A percentile compares a stretch with the other conserved stretches of the same genome.
Conservation (phyloP, 2,113 vertebrate genomes). For the Clarias macrocephalus region DNA sequence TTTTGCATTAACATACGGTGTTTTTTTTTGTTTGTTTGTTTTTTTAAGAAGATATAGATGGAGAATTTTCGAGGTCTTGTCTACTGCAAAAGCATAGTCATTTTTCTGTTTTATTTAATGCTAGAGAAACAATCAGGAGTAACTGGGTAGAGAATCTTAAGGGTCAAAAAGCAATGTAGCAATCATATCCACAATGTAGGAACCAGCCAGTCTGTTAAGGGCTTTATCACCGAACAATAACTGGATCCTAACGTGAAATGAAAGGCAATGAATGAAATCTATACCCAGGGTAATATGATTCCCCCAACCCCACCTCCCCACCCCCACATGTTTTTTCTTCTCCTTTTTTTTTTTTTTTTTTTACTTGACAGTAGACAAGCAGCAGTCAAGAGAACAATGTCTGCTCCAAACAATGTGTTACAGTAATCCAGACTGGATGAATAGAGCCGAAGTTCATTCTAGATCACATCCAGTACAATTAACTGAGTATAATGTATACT, state of each 20-base stretch:
- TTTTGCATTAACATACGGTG: background rate
- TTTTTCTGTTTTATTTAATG: background rate
- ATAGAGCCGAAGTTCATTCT: background rate
- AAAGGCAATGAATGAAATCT: background rate
- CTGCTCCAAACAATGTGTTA: background rate
- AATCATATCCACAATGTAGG: background rate
- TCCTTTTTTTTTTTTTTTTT: background rate
- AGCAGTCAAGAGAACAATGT: background rate
- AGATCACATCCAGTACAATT: background rate
- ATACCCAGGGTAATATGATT: background rate
- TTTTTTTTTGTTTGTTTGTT: background rate
- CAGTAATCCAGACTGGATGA: background rate
- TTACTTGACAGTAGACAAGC: background rate
- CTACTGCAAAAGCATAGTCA: background rate
- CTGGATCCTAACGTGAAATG: background rate
- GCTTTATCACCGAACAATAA: background rate
- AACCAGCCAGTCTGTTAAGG: background rate
- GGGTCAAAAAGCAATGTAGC: background rate
- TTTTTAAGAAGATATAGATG: background rate
- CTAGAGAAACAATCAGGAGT: background rate
- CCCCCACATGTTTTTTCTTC: too few relatives aligned
- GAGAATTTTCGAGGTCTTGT: background rate
- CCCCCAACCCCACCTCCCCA: too few relatives aligned
- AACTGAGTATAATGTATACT: background rate
- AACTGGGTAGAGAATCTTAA: background rate